A percentile compares a stretch with the other conserved stretches of the same genome.
Conservation (phyloP, 1,140 invertebrate genomes). For the Bombus superbus region DNA sequence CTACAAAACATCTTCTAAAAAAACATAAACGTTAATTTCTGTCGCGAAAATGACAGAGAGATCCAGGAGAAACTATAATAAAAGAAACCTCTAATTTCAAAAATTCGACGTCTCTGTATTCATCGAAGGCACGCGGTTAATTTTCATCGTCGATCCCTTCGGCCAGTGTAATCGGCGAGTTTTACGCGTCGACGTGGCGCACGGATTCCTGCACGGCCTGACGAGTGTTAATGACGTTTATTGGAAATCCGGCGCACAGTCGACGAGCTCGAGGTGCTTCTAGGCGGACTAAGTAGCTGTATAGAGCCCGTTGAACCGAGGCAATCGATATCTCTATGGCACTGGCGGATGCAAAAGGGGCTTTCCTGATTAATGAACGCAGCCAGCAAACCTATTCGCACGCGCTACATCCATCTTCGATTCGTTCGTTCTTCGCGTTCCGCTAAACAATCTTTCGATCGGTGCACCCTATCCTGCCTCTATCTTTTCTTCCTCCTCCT, state of each 20-base stretch:
- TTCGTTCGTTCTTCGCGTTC: constrained; percentile 52
- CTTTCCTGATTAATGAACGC: constrained; percentile 74
- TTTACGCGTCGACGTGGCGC: constrained; percentile 1
- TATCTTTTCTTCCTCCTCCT: not conserved
- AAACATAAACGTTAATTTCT: not conserved
- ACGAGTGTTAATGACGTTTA: constrained; percentile 64
- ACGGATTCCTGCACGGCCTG: constrained; percentile 20
- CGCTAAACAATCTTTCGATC: constrained; percentile 60
- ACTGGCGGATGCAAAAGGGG: constrained; percentile 63
- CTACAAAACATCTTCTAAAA: too few relatives aligned
- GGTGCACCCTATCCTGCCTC: not conserved
- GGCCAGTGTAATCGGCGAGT: constrained; percentile 1
- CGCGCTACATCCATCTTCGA: constrained; percentile 55
- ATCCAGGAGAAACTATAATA: not conserved
- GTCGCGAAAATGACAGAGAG: too few relatives aligned
- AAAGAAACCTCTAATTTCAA: not conserved
- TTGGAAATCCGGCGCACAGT: constrained; percentile 62
- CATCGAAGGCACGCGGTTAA: not conserved
- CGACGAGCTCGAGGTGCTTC: constrained; percentile 49
- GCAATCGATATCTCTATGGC: constrained; percentile 73
- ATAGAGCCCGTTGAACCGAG: constrained; percentile 55
- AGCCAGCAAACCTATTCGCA: constrained; percentile 52
- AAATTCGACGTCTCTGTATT: not conserved
- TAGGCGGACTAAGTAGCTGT: constrained; percentile 63
- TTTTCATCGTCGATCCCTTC: constrained; percentile 17